These are phyloP conservation scores for Scaptodrosophila lebanonensis DNA, from an alignment of 1,140 invertebrate genomes.

Conservation along the genomic window DNA sequence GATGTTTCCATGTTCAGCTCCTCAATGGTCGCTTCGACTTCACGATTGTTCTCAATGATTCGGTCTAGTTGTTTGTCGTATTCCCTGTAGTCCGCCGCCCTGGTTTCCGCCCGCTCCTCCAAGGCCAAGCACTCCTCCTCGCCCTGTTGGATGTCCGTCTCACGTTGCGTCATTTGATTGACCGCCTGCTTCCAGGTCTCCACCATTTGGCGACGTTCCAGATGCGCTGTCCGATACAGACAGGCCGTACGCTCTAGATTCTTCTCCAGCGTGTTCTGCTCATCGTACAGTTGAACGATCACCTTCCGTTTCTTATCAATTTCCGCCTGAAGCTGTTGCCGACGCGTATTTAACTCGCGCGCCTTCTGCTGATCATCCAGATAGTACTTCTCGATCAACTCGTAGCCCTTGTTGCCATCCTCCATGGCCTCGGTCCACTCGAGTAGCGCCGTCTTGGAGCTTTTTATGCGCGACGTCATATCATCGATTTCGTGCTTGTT, in stretches of 20 bases:
- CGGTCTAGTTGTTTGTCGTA: conserved; percentile 46
- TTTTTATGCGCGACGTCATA: conserved; percentile 78
- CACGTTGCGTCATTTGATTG: conserved; percentile 70
- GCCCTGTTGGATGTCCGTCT: conserved; percentile 49
- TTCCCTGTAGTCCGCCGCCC: conserved; percentile 26
- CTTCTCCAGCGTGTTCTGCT: conserved; percentile 68
- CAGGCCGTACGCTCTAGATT: conserved; percentile 65
- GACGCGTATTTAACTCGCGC: conserved; percentile 77
- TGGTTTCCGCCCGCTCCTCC: neutral
- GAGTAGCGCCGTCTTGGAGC: conserved; percentile 79
- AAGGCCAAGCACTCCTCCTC: conserved; percentile 42
- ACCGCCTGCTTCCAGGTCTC: conserved; percentile 75
- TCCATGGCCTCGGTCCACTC: conserved; percentile 81
- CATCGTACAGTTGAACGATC: conserved; percentile 59
- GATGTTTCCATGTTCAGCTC: conserved; percentile 55
- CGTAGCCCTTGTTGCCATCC: conserved; percentile 79
- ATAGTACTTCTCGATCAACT: conserved; percentile 80
- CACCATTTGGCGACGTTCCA: conserved; percentile 68
- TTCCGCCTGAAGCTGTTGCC: conserved; percentile 71
- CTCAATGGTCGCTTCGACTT: conserved; percentile 57
- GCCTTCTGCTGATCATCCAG: conserved; percentile 80
- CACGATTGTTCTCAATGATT: conserved; percentile 60
- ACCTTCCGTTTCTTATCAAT: conserved; percentile 58
- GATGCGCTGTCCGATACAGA: conserved; percentile 64
- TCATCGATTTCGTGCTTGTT: conserved; percentile 78